Base-by-base conservation (phyloP, 2,797 vertebrate species). In the Bufotes viridis region DNA sequence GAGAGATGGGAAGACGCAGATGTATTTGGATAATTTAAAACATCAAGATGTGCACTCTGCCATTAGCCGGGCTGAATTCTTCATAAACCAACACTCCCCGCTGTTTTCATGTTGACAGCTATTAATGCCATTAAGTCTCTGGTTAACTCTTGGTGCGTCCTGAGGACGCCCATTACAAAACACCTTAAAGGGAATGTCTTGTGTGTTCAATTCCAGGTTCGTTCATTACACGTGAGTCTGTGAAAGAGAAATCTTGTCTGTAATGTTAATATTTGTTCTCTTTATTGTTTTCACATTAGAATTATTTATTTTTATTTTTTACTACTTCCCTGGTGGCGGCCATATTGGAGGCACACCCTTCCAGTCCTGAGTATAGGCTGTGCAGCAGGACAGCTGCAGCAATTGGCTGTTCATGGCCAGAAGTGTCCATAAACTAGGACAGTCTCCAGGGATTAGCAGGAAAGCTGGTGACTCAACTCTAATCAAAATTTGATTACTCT, bases 21-120 rank as follows among this genome's bases (percentile, higher is more conserved):
- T 84, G 81, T 76, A 65, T 78, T 51, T 55, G 87, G 81, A 81
- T 86, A 57, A 82, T 89, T 82, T 86, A 89, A 75, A 70, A 20
- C 42, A 29, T 26, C 5, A 11, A 85, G 78, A 78, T 63, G 53
- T 60, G 7, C 29, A 8, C 76, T 75, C 60, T 81, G 74, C 78
- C 83, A 85, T 85, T 89, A 89, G 60, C 78, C 53, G 14, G 34
- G 83, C 34, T 75, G 24, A 51, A 55, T 76, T 76, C 83, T 72
- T 75, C 60, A 74, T 78, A 74, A 63, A 55, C 49, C 78, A 26
- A 24, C 34, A 12, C 83, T 63, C 84, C 87, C 87, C 7, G 49
- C 84, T 85, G 87, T 22, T 29, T 70, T 79, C 42, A 42, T 58
- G 78, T 57, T 72, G 70, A 82, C 24, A 70, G 58, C 70, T 78